A percentile compares a stretch with the other conserved stretches of the same genome.
Conservation (phyloP, 2,888 invertebrate genomes). For the Plebejus melissa region DNA sequence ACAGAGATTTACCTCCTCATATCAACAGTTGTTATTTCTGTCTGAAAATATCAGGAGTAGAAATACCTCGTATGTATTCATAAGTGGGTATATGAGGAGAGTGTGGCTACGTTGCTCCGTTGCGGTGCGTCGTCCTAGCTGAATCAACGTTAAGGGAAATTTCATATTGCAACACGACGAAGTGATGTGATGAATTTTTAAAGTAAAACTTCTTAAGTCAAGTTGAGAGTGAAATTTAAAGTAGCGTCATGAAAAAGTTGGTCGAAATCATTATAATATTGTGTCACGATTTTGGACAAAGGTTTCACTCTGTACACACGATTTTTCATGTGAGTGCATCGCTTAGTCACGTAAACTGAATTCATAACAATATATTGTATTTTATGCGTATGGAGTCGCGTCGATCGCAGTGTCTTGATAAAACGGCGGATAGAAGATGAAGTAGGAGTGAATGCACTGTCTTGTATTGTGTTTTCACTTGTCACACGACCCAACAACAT, state of each 20-base stretch:
- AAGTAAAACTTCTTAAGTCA: too few species aligned
- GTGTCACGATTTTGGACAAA: too few species aligned
- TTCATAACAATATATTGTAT: too few species aligned
- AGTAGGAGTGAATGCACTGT: neutral
- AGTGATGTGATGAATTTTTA: too few species aligned
- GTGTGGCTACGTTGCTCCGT: neutral
- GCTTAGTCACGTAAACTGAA: too few species aligned
- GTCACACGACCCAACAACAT: neutral
- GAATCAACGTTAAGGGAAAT: neutral
- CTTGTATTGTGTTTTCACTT: neutral
- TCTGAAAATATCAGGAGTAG: neutral
- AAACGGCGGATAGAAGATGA: neutral
- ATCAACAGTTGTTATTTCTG: slow-evolving; percentile 15
- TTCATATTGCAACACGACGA: neutral
- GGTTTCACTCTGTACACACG: too few species aligned
- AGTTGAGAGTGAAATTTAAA: too few species aligned
- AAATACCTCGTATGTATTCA: slow-evolving; percentile 3
- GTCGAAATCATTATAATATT: too few species aligned
- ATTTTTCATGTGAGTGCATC: too few species aligned
- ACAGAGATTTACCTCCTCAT: slow-evolving; percentile 5
- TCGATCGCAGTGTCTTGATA: too few species aligned
- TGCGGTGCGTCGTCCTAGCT: neutral
- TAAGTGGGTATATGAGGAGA: neutral
- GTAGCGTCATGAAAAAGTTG: too few species aligned
- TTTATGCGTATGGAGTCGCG: too few species aligned